phyloP scores from a whole-genome alignment of 2,797 vertebrate genomes.

The Buceros bicornis region DNA sequence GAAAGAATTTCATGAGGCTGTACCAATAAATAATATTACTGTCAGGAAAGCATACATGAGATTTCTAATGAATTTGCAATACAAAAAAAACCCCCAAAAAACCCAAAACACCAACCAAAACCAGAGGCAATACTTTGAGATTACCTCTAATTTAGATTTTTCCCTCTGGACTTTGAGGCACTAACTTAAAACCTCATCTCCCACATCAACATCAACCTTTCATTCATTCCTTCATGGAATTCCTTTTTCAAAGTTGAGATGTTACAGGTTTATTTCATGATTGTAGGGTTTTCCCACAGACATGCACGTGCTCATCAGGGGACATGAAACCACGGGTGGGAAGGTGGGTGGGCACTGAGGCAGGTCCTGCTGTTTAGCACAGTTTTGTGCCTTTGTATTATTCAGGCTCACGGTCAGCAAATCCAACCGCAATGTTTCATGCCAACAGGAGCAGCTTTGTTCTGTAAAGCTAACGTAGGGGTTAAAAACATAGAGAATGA shows the following conservation, averaged over 20 bases:
- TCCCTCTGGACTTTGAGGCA: background rate
- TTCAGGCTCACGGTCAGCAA: background rate
- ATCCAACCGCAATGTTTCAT: background rate
- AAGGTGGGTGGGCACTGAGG: background rate
- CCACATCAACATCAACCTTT: background rate
- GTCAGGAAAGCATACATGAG: background rate
- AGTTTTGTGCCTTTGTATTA: background rate
- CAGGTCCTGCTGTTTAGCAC: background rate
- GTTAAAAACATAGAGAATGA: background rate
- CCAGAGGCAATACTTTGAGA: background rate
- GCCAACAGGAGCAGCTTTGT: background rate
- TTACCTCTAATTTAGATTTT: background rate
- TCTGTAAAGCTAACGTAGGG: background rate
- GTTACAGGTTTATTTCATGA: background rate
- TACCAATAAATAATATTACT: background rate
- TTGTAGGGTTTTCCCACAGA: background rate
- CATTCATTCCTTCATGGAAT: background rate
- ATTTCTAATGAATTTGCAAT: background rate
- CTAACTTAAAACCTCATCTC: conserved; percentile 2
- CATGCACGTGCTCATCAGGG: background rate
- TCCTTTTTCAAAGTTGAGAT: background rate
- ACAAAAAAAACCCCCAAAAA: background rate
- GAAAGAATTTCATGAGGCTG: background rate
- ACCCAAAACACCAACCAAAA: no score
- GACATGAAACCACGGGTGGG: background rate